Base-by-base conservation (phyloP, 2,888 invertebrate species). In the Agriopis marginaria region DNA sequence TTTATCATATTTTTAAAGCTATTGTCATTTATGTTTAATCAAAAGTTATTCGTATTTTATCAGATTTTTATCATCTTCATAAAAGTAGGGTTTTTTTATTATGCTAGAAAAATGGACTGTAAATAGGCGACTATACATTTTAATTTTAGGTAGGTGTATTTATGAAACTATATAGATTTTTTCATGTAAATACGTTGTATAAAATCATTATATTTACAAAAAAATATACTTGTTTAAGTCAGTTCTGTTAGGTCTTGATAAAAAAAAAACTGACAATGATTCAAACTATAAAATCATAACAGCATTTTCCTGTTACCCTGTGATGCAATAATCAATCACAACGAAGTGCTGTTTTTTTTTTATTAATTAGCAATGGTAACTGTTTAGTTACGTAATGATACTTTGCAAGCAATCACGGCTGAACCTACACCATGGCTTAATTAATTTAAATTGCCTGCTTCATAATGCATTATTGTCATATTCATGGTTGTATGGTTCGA, bases 401-500 rank as follows among this genome's bases (percentile, higher is more conserved):
- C 56, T 62, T 56, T 54, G 65, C 65, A 32, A 11, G 54, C 63
- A 66, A 68, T 69, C 68, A 69, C 68, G 61, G 72, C 54, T 70
- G 66, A 68, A 66, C 49, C 67, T 68, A 73, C 68, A 66, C 56
- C 63, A 23, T 23, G 17, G n/a, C 53, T 70, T 70, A 66, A 64
- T 68, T 73, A 58, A 68, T 68, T 72, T 71, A 70, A 70, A 71
- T 71, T 70, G 61, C 58, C 68, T 71, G 65, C 63, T 75, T 68
- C 66, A 64, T 70, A 66, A 66, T 70, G 66, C 66, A 72, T 74
- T 68, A 69, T 74, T 49, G 69, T 74, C 68, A 63, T 63, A 70
- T 74, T 73, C 66, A 73, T 72, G 74, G 70, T 68, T 71, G 74
- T 80, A 86, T 86, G 87, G 87, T 82, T 88, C 47, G 54, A 23